Conservation (phyloP, 2,797 vertebrate genomes). For the Gymnothorax reevesii region DNA sequence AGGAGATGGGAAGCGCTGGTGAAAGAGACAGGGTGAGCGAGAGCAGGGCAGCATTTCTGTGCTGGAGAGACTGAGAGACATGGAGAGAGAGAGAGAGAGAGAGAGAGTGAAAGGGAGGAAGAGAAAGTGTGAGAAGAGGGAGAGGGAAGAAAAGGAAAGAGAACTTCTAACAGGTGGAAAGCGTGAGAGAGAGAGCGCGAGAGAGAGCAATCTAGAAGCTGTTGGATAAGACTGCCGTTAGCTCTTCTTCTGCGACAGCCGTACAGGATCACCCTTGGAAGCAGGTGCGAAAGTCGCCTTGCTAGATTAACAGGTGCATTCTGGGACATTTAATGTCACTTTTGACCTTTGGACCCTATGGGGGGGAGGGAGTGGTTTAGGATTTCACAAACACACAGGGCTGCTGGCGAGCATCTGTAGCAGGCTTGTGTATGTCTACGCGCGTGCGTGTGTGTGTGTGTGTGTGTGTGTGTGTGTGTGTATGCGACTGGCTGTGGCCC, state of each 20-base stretch:
- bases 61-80: too few relatives aligned
- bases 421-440: not conserved
- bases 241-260: too few relatives aligned
- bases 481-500: not conserved
- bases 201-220: not conserved
- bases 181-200: not conserved
- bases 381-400: not conserved
- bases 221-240: too few relatives aligned
- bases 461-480: not conserved
- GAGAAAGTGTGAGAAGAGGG: not conserved
- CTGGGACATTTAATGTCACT: not conserved
- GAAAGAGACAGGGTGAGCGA: too few relatives aligned
- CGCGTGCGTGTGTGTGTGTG: not conserved
- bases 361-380: not conserved
- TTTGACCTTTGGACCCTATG: not conserved
- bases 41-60: too few relatives aligned
- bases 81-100: too few relatives aligned
- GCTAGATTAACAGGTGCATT: not conserved
- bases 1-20: too few relatives aligned
- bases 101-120: constrained; percentile 8
- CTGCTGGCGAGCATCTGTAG: not conserved
- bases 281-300: not conserved
- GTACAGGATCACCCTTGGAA: not conserved
- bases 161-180: too few relatives aligned
- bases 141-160: too few relatives aligned